These are phyloP conservation scores for Apogon talboti DNA, from an alignment of 2,797 vertebrate genomes.

Conservation along the genomic window DNA sequence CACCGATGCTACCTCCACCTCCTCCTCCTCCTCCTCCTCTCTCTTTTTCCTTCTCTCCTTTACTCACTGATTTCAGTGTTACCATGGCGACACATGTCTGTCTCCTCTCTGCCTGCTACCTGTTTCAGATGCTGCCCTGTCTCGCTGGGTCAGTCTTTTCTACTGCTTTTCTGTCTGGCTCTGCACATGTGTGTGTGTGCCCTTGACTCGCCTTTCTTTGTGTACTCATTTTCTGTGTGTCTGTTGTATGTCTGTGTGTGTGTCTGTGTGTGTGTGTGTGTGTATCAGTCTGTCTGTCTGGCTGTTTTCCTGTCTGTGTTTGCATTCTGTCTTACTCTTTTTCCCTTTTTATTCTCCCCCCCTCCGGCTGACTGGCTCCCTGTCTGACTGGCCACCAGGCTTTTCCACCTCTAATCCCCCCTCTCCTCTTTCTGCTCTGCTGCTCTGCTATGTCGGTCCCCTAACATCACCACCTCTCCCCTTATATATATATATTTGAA, in stretches of 20 bases:
- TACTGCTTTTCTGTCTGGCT: constrained; percentile 8
- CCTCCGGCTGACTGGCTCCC: constrained; percentile 58
- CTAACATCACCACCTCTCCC: constrained; percentile 31
- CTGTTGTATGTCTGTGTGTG: no score
- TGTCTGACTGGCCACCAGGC: constrained; percentile 74
- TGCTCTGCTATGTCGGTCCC: constrained; percentile 40
- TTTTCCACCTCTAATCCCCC: constrained; percentile 74
- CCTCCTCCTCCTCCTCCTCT: constrained; percentile 43
- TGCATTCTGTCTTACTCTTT: constrained; percentile 46
- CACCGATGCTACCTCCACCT: not conserved
- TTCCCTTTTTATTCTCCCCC: constrained; percentile 14
- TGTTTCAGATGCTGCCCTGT: constrained; percentile 59
- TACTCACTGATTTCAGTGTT: constrained; percentile 81
- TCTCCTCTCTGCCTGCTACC: constrained; percentile 74
- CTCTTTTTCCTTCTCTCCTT: constrained; percentile 59
- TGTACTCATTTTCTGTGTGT: constrained; percentile 54
- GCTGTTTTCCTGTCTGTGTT: constrained; percentile 49
- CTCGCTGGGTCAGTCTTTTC: constrained; percentile 57
- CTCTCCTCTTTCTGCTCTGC: constrained; percentile 68
- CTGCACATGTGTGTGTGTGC: constrained; percentile 28
- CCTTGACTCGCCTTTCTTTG: constrained; percentile 47
- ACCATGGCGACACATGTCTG: constrained; percentile 81
- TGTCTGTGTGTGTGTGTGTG: no score
- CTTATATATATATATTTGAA: not conserved
- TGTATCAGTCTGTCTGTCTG: constrained; percentile 10